Base-by-base conservation (phyloP, 2,797 vertebrate species). In the Mus spretus region DNA sequence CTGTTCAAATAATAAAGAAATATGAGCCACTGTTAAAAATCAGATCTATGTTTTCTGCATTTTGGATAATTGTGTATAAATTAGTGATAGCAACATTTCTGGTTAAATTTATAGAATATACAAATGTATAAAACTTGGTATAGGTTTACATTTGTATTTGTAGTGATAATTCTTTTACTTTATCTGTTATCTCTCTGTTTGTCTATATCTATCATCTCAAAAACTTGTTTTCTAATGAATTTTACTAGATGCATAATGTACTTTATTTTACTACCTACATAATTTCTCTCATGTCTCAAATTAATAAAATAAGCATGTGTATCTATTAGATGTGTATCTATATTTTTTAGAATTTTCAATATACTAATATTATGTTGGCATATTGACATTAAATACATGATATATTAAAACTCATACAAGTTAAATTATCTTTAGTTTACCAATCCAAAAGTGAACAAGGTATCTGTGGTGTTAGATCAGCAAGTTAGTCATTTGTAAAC, bases 1-100 rank as follows among this genome's bases (percentile, higher is more conserved):
- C 40, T 84, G n/a, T 88, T 95, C 55, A 91, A 93, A 78, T 88
- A 26, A 61, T 37, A 28, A 74, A 96, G 31, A 53, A 5, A 6
- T 26, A 65, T 89, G 47, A 19, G 34, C 1, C 61, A 89, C 47
- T 50, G 6, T 87, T 91, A 26, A 12, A 90, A 92, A 89, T 84
- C 81, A 59, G 20, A 63, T 12, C 14, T 13, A 31, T 88, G 17
- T 70, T 11, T 86, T 92, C 85, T 82, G 7, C 1, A 37, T 70
- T 91, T 81, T 79, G 37, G 81, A 53, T 82, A 14, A 79, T 92
- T 28, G 31, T 28, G n/a, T n/a, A n/a, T n/a, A n/a, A n/a, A n/a
- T n/a, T n/a, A n/a, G n/a, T n/a, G 55, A 55, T 47, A 10, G 22
- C 34, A 84, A 14, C 4, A 40, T 80, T 31, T 20, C 37, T 31